A percentile compares a stretch with the other conserved stretches of the same genome.
These are phyloP conservation scores for Discoglossus pictus DNA, from an alignment of 2,797 vertebrate species.

Conservation along the genomic window DNA sequence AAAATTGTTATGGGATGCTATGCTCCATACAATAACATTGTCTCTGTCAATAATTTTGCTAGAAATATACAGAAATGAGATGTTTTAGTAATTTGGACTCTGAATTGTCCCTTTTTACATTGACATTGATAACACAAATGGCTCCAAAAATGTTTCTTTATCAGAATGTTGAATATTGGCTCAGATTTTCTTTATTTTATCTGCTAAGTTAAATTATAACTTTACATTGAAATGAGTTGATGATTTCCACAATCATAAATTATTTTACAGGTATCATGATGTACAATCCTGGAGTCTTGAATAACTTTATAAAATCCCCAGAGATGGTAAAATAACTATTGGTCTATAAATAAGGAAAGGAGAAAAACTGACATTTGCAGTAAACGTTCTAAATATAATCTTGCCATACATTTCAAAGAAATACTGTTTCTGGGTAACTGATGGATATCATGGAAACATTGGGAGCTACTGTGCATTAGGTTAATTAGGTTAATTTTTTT, in stretches of 20 bases:
- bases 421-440: background rate
- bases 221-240: conserved; percentile 8
- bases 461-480: background rate
- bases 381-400: conserved; percentile 37
- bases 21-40: too few relatives aligned
- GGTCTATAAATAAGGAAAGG: conserved; percentile 44
- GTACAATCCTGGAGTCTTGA: conserved; percentile 34
- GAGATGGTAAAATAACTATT: conserved; percentile 38
- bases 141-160: conserved; percentile 4
- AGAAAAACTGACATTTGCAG: conserved; percentile 43
- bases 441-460: conserved; percentile 5
- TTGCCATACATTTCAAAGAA: conserved; percentile 6
- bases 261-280: conserved; percentile 36
- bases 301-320: conserved; percentile 36
- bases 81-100: too few relatives aligned
- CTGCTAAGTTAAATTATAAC: conserved; percentile 25
- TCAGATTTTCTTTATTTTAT: conserved; percentile 1
- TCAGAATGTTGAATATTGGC: background rate
- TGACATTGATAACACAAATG: conserved; percentile 13
- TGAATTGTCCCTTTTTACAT: too few relatives aligned
- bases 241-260: conserved; percentile 34
- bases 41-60: too few relatives aligned
- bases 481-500: conserved; percentile 2
- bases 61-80: too few relatives aligned
- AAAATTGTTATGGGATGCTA: too few relatives aligned